Conservation (phyloP, 2,113 vertebrate species). For the Calcarius ornatus region DNA sequence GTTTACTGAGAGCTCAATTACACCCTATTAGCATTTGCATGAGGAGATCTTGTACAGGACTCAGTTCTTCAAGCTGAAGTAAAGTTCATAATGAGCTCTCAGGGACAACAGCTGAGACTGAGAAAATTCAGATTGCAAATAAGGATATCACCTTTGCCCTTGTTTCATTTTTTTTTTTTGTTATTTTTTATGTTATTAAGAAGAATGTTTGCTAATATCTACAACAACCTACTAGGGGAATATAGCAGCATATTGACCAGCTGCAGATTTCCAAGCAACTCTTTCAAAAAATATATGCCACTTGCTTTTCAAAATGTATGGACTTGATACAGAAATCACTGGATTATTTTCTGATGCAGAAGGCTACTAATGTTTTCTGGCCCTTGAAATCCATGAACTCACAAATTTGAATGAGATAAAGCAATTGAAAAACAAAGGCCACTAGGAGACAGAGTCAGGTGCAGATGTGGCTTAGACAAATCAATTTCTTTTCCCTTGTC, state of each 20-base stretch:
- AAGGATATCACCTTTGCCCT: neutral
- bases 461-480: conserved; percentile 1
- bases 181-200: neutral
- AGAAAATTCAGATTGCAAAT: neutral
- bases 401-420: neutral
- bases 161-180: neutral
- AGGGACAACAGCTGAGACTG: neutral
- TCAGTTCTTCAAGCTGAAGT: neutral
- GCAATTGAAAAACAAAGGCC: neutral
- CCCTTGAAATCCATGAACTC: neutral
- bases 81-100: neutral
- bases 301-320: neutral
- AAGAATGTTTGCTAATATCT: neutral
- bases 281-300: neutral
- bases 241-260: neutral
- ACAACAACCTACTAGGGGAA: neutral
- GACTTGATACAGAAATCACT: neutral
- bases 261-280: neutral
- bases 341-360: neutral
- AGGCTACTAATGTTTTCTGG: neutral
- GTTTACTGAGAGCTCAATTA: neutral
- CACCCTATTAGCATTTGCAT: neutral
- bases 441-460: neutral
- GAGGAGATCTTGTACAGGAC: neutral
- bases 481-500: conserved; percentile 16